Conservation (phyloP, 2,888 invertebrate genomes). For the Teinopalpus imperialis region DNA sequence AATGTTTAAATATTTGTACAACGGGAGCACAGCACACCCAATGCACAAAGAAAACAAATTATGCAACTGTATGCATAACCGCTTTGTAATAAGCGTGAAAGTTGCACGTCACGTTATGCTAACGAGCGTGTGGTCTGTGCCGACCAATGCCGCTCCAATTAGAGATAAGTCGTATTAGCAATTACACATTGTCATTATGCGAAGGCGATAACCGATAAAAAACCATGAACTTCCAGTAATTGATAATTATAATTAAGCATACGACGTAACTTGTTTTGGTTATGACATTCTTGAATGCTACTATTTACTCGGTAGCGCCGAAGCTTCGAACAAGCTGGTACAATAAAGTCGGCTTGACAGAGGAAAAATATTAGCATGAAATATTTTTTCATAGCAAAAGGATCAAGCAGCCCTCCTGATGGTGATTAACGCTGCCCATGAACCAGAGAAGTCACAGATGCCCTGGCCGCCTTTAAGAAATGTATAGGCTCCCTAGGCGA, state of each 20-base stretch:
- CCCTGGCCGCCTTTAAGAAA: too few species aligned
- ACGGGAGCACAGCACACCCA: not conserved
- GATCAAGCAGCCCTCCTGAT: too few species aligned
- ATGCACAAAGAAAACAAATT: not conserved
- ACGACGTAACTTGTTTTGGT: too few species aligned
- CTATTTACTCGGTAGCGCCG: too few species aligned
- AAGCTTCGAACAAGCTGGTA: too few species aligned
- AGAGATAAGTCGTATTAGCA: slow-evolving; percentile 23
- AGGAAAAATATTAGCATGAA: too few species aligned
- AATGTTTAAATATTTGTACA: slow-evolving; percentile 21
- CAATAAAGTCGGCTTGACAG: too few species aligned
- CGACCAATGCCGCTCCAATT: slow-evolving; percentile 17
- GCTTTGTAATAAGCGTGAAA: slow-evolving; percentile 9
- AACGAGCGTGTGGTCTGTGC: slow-evolving; percentile 5
- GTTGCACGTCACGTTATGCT: slow-evolving; percentile 9
- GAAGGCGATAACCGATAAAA: slow-evolving; percentile 39
- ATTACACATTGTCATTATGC: slow-evolving; percentile 30
- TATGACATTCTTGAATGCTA: too few species aligned
- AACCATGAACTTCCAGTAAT: slow-evolving; percentile 36
- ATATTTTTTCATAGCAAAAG: too few species aligned
- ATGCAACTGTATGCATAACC: slow-evolving; percentile 8
- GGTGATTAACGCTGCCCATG: too few species aligned
- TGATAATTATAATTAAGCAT: not conserved
- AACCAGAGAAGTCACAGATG: too few species aligned
- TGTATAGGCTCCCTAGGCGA: too few species aligned